Conservation (phyloP, 2,888 invertebrate species). For the Glaucopsyche alexis region DNA sequence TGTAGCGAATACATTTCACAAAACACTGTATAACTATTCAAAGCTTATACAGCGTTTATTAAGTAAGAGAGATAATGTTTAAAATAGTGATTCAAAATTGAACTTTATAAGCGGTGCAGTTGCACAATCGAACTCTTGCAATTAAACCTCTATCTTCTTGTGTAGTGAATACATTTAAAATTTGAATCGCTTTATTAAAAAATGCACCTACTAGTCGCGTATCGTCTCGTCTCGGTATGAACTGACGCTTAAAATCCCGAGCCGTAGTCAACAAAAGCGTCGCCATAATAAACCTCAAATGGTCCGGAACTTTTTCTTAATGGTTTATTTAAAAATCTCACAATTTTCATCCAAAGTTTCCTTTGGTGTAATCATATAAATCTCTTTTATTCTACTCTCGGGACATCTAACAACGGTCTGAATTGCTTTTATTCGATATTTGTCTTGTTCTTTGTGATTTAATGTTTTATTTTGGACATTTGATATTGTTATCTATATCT, state of each 20-base stretch:
- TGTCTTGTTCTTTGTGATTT: slow-evolving; percentile 67
- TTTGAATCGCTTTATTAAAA: too few species aligned
- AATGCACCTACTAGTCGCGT: too few species aligned
- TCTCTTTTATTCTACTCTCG: slow-evolving; percentile 68
- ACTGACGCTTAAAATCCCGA: slow-evolving; percentile 44
- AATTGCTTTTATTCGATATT: slow-evolving; percentile 76
- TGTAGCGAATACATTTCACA: too few species aligned
- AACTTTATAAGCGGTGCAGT: too few species aligned
- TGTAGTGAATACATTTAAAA: too few species aligned
- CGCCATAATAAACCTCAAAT: slow-evolving; percentile 75
- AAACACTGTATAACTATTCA: too few species aligned
- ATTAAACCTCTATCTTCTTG: too few species aligned
- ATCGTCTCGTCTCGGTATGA: too few species aligned
- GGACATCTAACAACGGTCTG: slow-evolving; percentile 73
- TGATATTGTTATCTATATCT: slow-evolving; percentile 44
- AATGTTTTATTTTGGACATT: slow-evolving; percentile 62
- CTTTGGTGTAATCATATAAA: slow-evolving; percentile 65
- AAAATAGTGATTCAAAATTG: too few species aligned
- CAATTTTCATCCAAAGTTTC: slow-evolving; percentile 74
- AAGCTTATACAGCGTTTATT: too few species aligned
- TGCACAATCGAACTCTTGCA: too few species aligned
- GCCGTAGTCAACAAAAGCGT: slow-evolving; percentile 68
- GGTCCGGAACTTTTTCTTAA: slow-evolving; percentile 78
- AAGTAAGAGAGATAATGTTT: too few species aligned
- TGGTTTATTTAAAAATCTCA: slow-evolving; percentile 78